These are phyloP conservation scores for Tipula unca DNA, from an alignment of 2,888 invertebrate genomes.

Conservation along the genomic window DNA sequence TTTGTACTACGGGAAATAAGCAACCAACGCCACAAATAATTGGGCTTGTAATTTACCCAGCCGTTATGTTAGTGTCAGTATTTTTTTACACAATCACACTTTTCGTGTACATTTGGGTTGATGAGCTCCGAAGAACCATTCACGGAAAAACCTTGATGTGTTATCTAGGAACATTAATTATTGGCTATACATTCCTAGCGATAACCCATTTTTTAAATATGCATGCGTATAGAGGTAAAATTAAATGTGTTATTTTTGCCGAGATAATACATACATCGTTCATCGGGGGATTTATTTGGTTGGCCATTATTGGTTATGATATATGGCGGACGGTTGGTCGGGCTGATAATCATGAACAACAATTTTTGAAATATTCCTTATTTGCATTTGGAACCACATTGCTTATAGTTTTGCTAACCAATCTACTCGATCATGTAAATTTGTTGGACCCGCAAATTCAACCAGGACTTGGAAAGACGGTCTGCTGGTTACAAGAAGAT, in stretches of 20 bases:
- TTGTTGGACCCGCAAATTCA: background rate
- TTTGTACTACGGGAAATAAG: background rate
- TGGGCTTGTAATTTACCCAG: background rate
- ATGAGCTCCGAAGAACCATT: conserved; percentile 48
- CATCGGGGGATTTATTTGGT: conserved; percentile 78
- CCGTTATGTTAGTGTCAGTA: background rate
- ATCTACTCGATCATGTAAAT: background rate
- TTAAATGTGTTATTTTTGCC: background rate
- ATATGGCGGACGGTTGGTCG: conserved; percentile 54
- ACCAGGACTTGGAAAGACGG: background rate
- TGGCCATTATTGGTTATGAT: conserved; percentile 80
- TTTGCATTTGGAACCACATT: background rate
- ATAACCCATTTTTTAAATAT: background rate
- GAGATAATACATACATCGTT: conserved; percentile 44
- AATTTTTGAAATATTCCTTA: background rate
- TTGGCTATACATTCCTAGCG: background rate
- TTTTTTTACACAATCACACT: conserved; percentile 44
- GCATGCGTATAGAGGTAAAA: background rate
- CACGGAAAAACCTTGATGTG: conserved; percentile 14
- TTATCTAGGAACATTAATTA: background rate
- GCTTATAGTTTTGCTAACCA: background rate
- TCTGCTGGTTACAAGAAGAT: conserved; percentile 20
- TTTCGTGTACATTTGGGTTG: conserved; percentile 60
- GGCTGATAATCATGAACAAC: background rate
- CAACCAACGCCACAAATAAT: background rate